Conservation (phyloP, 92 coral and sea anemone species). For the Epizoanthus ramosus region DNA sequence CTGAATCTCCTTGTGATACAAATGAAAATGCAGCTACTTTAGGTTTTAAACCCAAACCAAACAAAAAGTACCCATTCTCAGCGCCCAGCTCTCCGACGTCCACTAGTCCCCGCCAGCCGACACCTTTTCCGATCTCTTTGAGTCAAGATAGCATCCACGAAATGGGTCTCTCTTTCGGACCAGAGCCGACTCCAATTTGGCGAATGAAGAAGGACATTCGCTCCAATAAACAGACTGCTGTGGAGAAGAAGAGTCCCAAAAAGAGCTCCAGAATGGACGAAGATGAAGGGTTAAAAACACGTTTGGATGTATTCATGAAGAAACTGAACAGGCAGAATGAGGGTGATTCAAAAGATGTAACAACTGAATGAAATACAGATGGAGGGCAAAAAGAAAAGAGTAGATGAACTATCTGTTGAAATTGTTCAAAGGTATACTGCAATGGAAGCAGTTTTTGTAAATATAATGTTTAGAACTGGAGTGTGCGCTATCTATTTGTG, state of each 20-base stretch:
- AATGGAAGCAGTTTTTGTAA: too few species aligned
- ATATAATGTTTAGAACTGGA: too few species aligned
- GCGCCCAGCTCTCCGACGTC: constrained; percentile 24
- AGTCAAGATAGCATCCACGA: constrained; percentile 30
- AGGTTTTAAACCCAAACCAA: neutral
- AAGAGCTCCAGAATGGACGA: constrained; percentile 6
- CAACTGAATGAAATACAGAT: neutral
- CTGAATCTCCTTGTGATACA: neutral
- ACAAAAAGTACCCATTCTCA: neutral
- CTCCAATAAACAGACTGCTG: neutral
- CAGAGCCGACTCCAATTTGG: constrained; percentile 22
- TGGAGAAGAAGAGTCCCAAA: constrained; percentile 1
- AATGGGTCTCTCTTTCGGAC: constrained; percentile 19
- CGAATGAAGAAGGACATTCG: constrained; percentile 14
- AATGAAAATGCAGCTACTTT: neutral
- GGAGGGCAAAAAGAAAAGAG: neutral
- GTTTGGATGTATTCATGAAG: constrained; percentile 10
- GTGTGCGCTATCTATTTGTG: too few species aligned
- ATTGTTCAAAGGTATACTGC: too few species aligned
- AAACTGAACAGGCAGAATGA: neutral
- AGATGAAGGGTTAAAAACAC: neutral
- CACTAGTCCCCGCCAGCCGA: constrained; percentile 16
- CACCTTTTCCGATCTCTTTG: constrained; percentile 32
- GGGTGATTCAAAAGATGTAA: neutral
- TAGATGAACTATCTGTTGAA: too few species aligned